These are phyloP conservation scores for Psittacula cyanocephala DNA, from an alignment of 2,113 vertebrate species.

Conservation along the genomic window DNA sequence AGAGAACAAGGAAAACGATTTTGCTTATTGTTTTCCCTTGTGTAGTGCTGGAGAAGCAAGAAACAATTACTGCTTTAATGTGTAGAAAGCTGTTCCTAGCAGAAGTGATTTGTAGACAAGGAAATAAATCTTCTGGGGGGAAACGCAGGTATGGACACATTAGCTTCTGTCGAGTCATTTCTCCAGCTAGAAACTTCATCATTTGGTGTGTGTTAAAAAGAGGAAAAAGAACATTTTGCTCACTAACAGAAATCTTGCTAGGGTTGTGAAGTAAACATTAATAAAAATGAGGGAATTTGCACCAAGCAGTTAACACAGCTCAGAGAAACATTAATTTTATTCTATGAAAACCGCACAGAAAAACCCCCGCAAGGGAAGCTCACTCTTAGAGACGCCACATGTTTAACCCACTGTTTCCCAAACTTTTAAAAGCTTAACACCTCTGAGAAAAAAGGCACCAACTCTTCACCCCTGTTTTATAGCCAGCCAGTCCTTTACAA, in stretches of 20 bases:
- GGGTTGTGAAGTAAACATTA: slow-evolving; percentile 3
- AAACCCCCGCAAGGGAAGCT: slow-evolving; percentile 5
- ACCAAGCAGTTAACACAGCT: slow-evolving; percentile 54
- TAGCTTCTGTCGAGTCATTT: background rate
- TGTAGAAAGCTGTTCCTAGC: slow-evolving; percentile 15
- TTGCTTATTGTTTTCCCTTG: background rate
- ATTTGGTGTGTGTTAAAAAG: background rate
- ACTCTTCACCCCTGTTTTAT: slow-evolving; percentile 47
- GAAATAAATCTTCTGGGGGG: slow-evolving; percentile 15
- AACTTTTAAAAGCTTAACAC: slow-evolving; percentile 62
- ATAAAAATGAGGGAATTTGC: slow-evolving; percentile 44
- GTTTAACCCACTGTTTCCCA: slow-evolving; percentile 49
- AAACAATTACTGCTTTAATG: slow-evolving; percentile 32
- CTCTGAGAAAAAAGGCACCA: slow-evolving; percentile 50
- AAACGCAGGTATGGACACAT: background rate
- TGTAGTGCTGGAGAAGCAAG: background rate
- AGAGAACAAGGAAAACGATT: background rate
- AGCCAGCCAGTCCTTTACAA: slow-evolving; percentile 15
- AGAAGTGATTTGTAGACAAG: slow-evolving; percentile 28
- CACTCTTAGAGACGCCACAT: slow-evolving; percentile 6
- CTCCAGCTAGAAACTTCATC: background rate
- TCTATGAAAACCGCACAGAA: slow-evolving; percentile 27
- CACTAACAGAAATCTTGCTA: background rate
- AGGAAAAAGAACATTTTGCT: background rate
- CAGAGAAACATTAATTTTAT: slow-evolving; percentile 48